Base-by-base conservation (phyloP, 2,797 vertebrate species). In the Sebastes dallii region DNA sequence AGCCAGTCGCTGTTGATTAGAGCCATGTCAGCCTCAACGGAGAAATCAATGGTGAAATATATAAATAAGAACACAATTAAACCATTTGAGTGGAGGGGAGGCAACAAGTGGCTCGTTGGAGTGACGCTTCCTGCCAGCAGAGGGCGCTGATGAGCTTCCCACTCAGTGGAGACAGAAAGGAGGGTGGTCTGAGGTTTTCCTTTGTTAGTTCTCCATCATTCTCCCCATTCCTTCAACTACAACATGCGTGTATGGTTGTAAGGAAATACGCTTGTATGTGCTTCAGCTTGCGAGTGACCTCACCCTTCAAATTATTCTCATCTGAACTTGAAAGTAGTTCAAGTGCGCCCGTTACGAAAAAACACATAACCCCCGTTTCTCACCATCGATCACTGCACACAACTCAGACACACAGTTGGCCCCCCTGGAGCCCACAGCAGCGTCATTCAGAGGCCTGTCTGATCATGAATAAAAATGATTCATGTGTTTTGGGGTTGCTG, bases 1-100 rank as follows among this genome's bases (percentile, higher is more conserved):
- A 94, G 91, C 89, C 84, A 91, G 92, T 94, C 92, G 52, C 84
- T 91, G 86, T 72, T 89, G 94, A 95, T 95, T 95, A 95, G 85
- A 92, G 91, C 89, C 91, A 81, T 82, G 90, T 90, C 92, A 90
- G 87, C 89, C 86, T 82, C 87, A 73, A 80, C 82, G 82, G 89
- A 91, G 78, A 92, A 95, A 95, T 96, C 94, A 81, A 94, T 95
- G 84, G 34, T 75, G 89, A 94, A 94, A 94, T 93, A 93, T 91
- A 94, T 92, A 94, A 95, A 94, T 93, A 94, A 93, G 69, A 86
- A 78, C 74, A 86, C 88, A 91, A 90, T 94, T 92, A 92, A 89
- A 87, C 46, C 86, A 32, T 86, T 78, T 82, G 80, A 88, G 81
- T 66, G 67, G 66, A 78, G 58, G 67, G 32, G 60, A 81, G 89